phyloP scores from a whole-genome alignment of 2,113 vertebrate genomes.

The Lampris incognitus region DNA sequence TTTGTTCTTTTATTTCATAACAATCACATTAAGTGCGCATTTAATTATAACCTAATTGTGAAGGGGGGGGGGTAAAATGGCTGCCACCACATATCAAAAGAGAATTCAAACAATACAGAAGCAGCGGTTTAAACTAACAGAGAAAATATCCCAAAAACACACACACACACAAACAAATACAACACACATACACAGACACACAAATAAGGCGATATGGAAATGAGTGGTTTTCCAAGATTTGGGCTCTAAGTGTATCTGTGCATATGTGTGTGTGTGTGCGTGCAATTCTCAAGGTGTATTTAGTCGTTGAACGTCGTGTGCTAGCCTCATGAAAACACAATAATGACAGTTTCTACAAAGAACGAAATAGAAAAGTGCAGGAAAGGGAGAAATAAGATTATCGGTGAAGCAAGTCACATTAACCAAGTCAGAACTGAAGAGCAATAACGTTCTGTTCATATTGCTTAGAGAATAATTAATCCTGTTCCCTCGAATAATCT shows the following conservation, averaged over 20 bases:
- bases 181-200: conserved; percentile 28
- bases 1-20: conserved; percentile 65
- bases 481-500: background rate
- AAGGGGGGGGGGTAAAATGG: conserved; percentile 17
- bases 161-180: background rate
- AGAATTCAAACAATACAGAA: conserved; percentile 47
- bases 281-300: conserved; percentile 40
- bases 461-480: background rate
- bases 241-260: conserved; percentile 28
- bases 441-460: conserved; percentile 1
- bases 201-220: conserved; percentile 57
- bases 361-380: conserved; percentile 9
- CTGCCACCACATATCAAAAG: conserved; percentile 42
- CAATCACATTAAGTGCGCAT: conserved; percentile 73
- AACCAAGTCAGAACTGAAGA: conserved; percentile 18
- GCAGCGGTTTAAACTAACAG: conserved; percentile 23
- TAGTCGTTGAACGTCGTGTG: conserved; percentile 59
- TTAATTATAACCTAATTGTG: conserved; percentile 73
- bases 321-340: conserved; percentile 50
- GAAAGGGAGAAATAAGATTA: conserved; percentile 13
- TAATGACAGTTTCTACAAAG: conserved; percentile 17
- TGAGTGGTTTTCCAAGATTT: conserved; percentile 59
- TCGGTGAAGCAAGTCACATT: background rate
- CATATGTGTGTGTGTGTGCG: conserved; percentile 24
- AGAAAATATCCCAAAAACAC: background rate